Evolutionary conservation across 1,140 invertebrate genomes (phyloP).

Genomic region (Pygmarrhopalites habei): DNA sequence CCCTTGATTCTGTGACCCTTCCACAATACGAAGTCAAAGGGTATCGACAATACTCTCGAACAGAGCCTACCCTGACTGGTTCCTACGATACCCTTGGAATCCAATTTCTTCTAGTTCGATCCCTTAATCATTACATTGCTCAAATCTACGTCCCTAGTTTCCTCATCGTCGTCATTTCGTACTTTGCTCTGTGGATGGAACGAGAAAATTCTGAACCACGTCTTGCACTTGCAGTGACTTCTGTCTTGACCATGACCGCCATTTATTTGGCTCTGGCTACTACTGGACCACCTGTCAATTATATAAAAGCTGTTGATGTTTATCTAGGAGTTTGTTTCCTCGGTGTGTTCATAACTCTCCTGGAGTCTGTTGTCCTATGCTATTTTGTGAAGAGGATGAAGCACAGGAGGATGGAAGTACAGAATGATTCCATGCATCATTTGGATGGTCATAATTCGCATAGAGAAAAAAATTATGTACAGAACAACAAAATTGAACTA

Average conservation of each 20-base stretch:
- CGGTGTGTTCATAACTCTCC: conserved; percentile 46
- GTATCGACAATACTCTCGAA: not conserved
- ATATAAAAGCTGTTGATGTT: conserved; percentile 48
- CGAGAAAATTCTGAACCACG: conserved; percentile 12
- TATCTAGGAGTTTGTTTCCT: conserved; percentile 50
- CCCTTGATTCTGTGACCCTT: not conserved
- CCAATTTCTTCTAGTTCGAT: conserved; percentile 52
- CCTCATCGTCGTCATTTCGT: conserved; percentile 51
- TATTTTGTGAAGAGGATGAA: not conserved
- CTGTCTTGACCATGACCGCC: conserved; percentile 48
- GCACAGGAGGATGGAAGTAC: not conserved
- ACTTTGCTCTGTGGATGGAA: conserved; percentile 43
- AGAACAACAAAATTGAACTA: too few relatives aligned
- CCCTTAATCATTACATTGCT: conserved; percentile 50
- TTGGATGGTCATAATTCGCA: not conserved
- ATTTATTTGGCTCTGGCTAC: conserved; percentile 49
- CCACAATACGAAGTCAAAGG: conserved; percentile 7
- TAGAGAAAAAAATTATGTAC: too few relatives aligned
- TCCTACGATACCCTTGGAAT: conserved; percentile 54
- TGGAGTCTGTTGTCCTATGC: conserved; percentile 27
- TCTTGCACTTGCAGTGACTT: not conserved
- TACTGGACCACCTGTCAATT: conserved; percentile 47
- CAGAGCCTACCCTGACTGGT: conserved; percentile 42
- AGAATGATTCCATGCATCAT: not conserved
- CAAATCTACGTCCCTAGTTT: conserved; percentile 51